Evolutionary conservation across 2,888 invertebrate genomes (phyloP).

Genomic region (Tenthredo livida): DNA sequence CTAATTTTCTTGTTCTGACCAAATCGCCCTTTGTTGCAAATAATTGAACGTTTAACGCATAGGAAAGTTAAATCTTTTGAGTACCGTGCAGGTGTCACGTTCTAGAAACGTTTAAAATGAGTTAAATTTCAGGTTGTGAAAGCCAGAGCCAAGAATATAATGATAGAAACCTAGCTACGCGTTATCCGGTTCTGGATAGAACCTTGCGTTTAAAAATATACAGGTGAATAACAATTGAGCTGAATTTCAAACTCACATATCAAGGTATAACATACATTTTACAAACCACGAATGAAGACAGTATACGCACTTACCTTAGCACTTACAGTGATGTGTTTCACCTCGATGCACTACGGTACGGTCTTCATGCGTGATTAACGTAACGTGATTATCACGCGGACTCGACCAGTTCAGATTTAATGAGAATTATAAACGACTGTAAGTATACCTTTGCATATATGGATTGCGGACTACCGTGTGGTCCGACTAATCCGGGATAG

Average conservation of each 20-base stretch:
- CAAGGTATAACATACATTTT: neutral
- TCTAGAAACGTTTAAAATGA: neutral
- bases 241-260: neutral
- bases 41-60: neutral
- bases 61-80: neutral
- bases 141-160: neutral
- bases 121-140: constrained; percentile 29
- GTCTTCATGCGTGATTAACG: constrained; percentile 43
- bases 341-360: neutral
- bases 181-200: neutral
- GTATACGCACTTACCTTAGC: constrained; percentile 19
- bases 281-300: neutral
- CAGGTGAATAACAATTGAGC: neutral
- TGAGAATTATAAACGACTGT: constrained; percentile 33
- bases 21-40: neutral
- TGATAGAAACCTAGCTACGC: constrained; percentile 9
- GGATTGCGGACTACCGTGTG: constrained; percentile 5
- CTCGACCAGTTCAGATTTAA: constrained; percentile 36
- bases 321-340: constrained; percentile 3
- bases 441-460: neutral
- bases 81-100: constrained; percentile 20
- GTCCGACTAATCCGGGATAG: neutral
- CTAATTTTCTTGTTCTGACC: neutral
- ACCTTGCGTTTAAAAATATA: constrained; percentile 30
- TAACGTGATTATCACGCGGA: constrained; percentile 37